Evolutionary conservation across 2,797 vertebrate species (phyloP).

Genomic region (Clarias platycephalus): DNA sequence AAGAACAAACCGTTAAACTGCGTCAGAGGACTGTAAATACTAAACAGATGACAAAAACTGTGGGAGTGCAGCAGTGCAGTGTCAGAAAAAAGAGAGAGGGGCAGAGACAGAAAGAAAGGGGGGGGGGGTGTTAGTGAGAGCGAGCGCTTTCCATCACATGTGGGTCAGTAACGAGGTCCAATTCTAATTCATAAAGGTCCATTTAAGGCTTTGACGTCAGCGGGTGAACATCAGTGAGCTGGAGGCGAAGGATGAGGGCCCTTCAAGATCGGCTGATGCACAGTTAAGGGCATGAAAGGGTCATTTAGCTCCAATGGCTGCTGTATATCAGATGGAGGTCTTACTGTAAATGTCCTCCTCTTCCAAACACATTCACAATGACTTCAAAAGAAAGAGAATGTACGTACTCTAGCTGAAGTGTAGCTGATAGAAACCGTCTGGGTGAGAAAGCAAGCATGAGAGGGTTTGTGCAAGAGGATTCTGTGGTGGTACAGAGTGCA

Average conservation of each 20-base stretch:
- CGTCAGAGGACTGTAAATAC: constrained; percentile 46
- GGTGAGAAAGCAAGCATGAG: neutral
- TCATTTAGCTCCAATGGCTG: neutral
- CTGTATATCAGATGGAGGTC: neutral
- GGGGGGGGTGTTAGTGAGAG: neutral
- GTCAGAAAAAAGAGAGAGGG: constrained; percentile 18
- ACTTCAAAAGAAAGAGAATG: neutral
- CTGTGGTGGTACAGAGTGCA: neutral
- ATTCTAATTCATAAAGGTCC: constrained; percentile 52
- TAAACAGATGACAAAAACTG: constrained; percentile 44
- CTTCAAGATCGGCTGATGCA: neutral
- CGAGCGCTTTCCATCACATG: constrained; percentile 30
- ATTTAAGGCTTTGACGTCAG: constrained; percentile 46
- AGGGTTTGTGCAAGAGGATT: neutral
- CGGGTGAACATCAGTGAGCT: constrained; percentile 3
- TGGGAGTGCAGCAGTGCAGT: constrained; percentile 11
- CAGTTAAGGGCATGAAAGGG: constrained; percentile 6
- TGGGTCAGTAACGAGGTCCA: constrained; percentile 37
- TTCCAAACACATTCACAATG: neutral
- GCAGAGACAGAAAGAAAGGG: constrained; percentile 5
- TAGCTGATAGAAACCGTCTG: neutral
- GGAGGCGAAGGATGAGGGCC: neutral
- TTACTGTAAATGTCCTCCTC: neutral
- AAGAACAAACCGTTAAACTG: constrained; percentile 35
- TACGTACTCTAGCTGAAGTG: neutral